Evolutionary conservation across 2,888 invertebrate species (phyloP), one percentile per base, ranked within the genome.

Genomic region (Leptinotarsa juncta): DNA sequence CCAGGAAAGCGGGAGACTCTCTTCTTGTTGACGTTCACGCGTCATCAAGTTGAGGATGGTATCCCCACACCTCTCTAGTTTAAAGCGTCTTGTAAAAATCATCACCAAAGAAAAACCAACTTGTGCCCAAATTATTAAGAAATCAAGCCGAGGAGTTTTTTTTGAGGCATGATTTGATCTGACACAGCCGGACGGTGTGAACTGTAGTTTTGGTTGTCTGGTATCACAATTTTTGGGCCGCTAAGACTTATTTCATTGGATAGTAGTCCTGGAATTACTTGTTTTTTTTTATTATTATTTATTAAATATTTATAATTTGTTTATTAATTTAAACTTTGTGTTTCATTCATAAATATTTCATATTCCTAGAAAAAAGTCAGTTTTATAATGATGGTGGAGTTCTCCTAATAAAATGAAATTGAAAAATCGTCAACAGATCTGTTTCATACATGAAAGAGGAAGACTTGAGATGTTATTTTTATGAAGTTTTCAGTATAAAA

Each of bases 141-240:
- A 62, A 32, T 16, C 4, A 16, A 7, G 1, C 5, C n/a, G 51
- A 32, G 62, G 26, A 23, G 57, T 3, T 3, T 62, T 62, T 62
- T 62, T 42, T 62, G 62, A 18, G 62, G 62, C 62, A 42, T 62
- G 62, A 42, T 62, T 62, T 26, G 42, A 62, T 62, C 62, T 62
- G 62, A 14, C 42, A 62, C 62, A 42, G 14, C 62, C 15, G 12
- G 57, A 57, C 23, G 53, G 15, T 57, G 20, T 14, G 20, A 20
- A 20, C 14, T 20, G 12, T 10, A 57, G 42, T 15, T 62, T 62
- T 26, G 42, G 62, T n/a, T 32, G 15, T 26, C 32, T 62, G 62
- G 62, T 62, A 62, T 10, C 62, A 2, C 62, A 42, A 62, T 62
- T 62, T 42, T 62, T 42, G 62, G n/a, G 14, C 15, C 1, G 20